These are phyloP conservation scores for Diachasma alloeum DNA, from an alignment of 1,140 invertebrate species.

Conservation along the genomic window DNA sequence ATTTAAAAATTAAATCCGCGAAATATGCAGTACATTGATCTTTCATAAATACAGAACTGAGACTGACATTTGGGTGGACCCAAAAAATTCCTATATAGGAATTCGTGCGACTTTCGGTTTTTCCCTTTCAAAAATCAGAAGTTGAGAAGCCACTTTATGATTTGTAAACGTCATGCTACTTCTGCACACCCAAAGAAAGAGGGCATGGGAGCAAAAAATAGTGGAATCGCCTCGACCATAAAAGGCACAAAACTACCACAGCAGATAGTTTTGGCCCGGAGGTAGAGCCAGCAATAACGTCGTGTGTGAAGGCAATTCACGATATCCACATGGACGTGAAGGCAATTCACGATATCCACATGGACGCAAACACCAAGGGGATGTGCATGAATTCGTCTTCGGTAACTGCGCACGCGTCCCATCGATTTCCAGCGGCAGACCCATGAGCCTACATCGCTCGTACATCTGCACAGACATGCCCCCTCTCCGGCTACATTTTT, in stretches of 20 bases:
- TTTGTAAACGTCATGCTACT: not conserved
- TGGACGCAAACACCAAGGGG: not conserved
- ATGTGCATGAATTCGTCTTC: not conserved
- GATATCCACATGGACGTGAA: not conserved
- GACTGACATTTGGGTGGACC: too few species aligned
- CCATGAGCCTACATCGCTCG: not conserved
- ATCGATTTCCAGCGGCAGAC: constrained; percentile 42
- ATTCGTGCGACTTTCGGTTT: too few species aligned
- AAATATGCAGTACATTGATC: not conserved
- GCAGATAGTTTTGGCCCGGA: not conserved
- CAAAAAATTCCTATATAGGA: too few species aligned
- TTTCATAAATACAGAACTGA: too few species aligned
- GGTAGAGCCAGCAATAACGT: not conserved
- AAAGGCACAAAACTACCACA: not conserved
- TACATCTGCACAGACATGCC: not conserved
- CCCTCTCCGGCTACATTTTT: not conserved
- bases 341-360: not conserved
- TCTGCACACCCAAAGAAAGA: not conserved
- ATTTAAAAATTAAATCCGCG: not conserved
- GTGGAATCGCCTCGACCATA: not conserved
- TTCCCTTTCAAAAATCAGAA: not conserved
- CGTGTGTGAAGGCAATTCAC: not conserved
- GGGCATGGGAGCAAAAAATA: not conserved
- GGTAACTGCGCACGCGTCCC: constrained; percentile 44
- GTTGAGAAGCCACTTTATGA: not conserved